A percentile compares a stretch with the other conserved stretches of the same genome.
These are phyloP conservation scores for Pycnonotus jocosus DNA, from an alignment of 2,113 vertebrate species.

Conservation along the genomic window DNA sequence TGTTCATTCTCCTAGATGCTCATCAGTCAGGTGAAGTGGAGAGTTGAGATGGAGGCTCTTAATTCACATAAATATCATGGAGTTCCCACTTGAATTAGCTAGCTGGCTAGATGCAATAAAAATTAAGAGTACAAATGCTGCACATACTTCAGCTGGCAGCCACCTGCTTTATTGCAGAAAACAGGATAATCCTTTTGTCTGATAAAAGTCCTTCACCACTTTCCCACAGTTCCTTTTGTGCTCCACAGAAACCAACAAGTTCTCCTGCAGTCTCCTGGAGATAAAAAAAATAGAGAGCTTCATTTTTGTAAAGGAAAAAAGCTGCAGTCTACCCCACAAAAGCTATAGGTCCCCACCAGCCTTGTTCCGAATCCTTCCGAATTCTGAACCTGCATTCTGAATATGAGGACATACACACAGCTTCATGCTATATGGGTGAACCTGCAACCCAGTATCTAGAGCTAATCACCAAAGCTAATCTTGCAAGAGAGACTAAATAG, in stretches of 20 bases:
- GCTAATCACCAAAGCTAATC: not conserved
- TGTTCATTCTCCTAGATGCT: not conserved
- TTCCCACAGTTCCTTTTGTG: constrained; percentile 54
- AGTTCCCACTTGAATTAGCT: constrained; percentile 21
- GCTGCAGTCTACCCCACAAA: not conserved
- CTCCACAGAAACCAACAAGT: not conserved
- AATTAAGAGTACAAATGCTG: constrained; percentile 40
- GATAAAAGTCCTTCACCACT: constrained; percentile 46
- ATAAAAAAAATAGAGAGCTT: not conserved
- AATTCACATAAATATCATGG: constrained; percentile 9
- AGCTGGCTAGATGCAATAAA: constrained; percentile 27
- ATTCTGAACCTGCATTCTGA: too few relatives aligned
- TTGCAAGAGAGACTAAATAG: not conserved
- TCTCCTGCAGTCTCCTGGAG: not conserved
- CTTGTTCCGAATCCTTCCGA: not conserved
- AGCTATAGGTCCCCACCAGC: not conserved
- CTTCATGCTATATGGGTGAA: not conserved
- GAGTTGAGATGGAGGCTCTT: not conserved
- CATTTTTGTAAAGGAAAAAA: not conserved
- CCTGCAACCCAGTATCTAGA: not conserved
- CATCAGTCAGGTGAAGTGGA: constrained; percentile 1
- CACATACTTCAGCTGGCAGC: constrained; percentile 41
- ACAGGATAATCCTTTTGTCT: constrained; percentile 39
- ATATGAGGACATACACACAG: not conserved
- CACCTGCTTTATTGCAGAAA: constrained; percentile 45